Percentiles rank a stretch among this genome's conserved stretches.
Conservation (phyloP, 2,888 invertebrate species). For the Trissolcus japonicus region DNA sequence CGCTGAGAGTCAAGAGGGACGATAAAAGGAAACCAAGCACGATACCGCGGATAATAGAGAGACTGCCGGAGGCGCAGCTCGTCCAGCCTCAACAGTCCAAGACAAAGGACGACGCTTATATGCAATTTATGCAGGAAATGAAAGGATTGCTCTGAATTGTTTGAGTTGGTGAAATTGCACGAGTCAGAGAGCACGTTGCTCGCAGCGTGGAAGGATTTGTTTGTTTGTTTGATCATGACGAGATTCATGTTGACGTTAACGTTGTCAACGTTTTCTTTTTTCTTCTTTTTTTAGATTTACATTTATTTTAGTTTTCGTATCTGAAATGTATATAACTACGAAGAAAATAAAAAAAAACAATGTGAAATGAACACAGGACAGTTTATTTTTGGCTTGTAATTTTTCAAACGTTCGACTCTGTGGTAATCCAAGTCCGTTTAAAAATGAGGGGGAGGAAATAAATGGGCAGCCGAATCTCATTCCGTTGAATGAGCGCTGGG, state of each 20-base stretch:
- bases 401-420: no score
- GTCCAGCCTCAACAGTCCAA: conserved; percentile 74
- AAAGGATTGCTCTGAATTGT: conserved; percentile 84
- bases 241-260: not conserved
- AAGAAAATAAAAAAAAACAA: no score
- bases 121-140: conserved; percentile 99
- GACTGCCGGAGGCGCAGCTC: conserved; percentile 77
- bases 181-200: conserved; percentile 2
- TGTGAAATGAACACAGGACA: no score
- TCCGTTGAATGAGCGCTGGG: not conserved
- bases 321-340: no score
- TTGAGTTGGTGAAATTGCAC: not conserved
- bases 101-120: conserved; percentile 98
- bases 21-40: conserved; percentile 82
- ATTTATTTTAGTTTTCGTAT: no score
- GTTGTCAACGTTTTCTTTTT: no score
- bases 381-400: no score
- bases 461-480: conserved; percentile 11
- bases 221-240: not conserved
- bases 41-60: conserved; percentile 67
- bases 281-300: no score
- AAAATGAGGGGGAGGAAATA: not conserved
- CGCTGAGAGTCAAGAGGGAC: conserved; percentile 92
- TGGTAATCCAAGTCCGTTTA: not conserved
- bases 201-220: not conserved